Evolutionary conservation across 2,797 vertebrate species (phyloP).

Genomic region (Poeciliopsis gracilis): DNA sequence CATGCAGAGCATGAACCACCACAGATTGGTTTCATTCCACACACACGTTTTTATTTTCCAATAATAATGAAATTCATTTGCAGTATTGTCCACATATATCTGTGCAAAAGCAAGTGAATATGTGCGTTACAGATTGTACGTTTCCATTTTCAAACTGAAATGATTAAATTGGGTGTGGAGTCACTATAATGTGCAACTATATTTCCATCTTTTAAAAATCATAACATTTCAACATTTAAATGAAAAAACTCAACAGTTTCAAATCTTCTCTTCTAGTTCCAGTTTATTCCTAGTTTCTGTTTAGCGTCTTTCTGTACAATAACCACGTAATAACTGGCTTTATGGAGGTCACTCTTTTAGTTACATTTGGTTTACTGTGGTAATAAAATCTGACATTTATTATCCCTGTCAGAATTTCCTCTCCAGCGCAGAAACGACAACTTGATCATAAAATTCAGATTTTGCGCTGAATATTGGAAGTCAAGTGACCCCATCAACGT

Average conservation of each 20-base stretch:
- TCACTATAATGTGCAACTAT: background rate
- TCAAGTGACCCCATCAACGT: background rate
- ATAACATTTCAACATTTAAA: background rate
- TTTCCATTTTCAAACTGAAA: background rate
- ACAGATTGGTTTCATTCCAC: conserved; percentile 12
- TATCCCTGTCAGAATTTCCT: background rate
- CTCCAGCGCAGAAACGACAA: background rate
- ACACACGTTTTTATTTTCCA: conserved; percentile 10
- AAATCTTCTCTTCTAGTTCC: background rate
- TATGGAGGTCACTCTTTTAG: background rate
- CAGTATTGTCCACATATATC: background rate
- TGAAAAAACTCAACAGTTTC: background rate
- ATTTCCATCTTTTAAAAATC: background rate
- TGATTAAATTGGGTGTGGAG: background rate
- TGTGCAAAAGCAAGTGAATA: background rate
- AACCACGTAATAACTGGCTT: background rate
- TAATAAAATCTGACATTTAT: background rate
- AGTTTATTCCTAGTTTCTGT: background rate
- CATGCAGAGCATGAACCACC: conserved; percentile 31
- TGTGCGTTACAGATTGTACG: background rate
- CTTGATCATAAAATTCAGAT: background rate
- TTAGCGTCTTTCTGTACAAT: background rate
- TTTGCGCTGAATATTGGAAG: background rate
- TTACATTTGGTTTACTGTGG: background rate
- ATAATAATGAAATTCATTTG: background rate